A percentile compares a stretch with the other conserved stretches of the same genome.
Evolutionary conservation across 2,888 invertebrate genomes (phyloP).

Genomic region (Lapara coniferarum): DNA sequence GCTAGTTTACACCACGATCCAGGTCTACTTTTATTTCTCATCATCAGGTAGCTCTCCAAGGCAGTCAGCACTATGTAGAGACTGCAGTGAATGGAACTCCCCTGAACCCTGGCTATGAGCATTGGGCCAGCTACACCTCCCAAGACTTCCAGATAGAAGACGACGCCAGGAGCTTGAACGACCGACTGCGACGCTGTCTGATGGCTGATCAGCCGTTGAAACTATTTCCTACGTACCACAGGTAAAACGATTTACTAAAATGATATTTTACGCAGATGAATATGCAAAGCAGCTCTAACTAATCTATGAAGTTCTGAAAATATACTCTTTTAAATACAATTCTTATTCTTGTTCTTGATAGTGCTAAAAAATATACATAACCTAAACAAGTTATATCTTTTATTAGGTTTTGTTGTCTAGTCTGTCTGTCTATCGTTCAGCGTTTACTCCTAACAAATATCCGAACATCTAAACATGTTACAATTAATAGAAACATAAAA

Average conservation of each 20-base stretch:
- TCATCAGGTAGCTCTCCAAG: slow-evolving; percentile 51
- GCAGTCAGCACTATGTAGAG: slow-evolving; percentile 56
- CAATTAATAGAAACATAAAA: no score
- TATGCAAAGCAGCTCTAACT: no score
- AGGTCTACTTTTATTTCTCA: background rate
- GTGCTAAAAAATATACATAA: no score
- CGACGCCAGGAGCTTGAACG: slow-evolving; percentile 44
- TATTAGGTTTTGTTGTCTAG: no score
- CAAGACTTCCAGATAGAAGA: slow-evolving; percentile 45
- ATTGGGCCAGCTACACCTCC: slow-evolving; percentile 51
- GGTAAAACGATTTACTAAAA: slow-evolving; percentile 32
- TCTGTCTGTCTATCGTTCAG: no score
- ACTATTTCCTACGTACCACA: slow-evolving; percentile 57
- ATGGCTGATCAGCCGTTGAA: slow-evolving; percentile 45
- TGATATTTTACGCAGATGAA: background rate
- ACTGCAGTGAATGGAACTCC: slow-evolving; percentile 59
- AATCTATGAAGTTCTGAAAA: no score
- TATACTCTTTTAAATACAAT: no score
- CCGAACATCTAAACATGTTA: no score
- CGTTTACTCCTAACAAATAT: no score
- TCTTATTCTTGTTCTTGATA: no score
- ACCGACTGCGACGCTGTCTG: slow-evolving; percentile 50
- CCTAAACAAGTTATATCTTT: no score
- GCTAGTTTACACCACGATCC: no score
- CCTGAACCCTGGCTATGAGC: slow-evolving; percentile 57